These are phyloP conservation scores for Hipposideros armiger DNA, from an alignment of 2,113 vertebrate genomes.

Conservation along the genomic window DNA sequence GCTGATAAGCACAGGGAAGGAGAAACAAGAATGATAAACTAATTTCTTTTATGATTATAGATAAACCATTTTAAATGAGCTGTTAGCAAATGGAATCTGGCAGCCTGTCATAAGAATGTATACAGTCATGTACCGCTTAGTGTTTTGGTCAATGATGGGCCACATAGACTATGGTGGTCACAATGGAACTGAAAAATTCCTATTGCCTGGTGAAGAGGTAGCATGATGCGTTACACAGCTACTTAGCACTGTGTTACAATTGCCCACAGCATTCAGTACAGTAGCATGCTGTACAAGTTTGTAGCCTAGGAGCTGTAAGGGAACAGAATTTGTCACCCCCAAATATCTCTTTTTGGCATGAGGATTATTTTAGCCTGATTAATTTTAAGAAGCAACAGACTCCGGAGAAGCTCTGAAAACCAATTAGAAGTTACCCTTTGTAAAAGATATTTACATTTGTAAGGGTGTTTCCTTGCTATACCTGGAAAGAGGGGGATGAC, in stretches of 20 bases:
- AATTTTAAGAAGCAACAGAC: neutral
- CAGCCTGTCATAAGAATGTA: neutral
- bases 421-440: neutral
- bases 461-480: neutral
- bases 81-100: neutral
- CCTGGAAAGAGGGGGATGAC: neutral
- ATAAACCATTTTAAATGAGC: neutral
- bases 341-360: neutral
- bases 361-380: neutral
- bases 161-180: neutral
- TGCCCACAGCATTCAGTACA: neutral
- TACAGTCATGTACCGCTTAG: neutral
- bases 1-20: neutral
- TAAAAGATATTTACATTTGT: neutral
- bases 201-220: neutral
- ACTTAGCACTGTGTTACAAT: neutral
- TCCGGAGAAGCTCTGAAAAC: neutral
- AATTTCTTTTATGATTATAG: neutral
- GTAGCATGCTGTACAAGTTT: neutral
- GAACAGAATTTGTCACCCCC: neutral
- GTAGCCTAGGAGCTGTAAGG: neutral
- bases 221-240: neutral
- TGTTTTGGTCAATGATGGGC: neutral
- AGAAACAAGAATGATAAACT: slow-evolving; percentile 1
- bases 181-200: neutral